These are phyloP conservation scores for Sebastes reedi DNA, from an alignment of 2,797 vertebrate species.

Conservation along the genomic window DNA sequence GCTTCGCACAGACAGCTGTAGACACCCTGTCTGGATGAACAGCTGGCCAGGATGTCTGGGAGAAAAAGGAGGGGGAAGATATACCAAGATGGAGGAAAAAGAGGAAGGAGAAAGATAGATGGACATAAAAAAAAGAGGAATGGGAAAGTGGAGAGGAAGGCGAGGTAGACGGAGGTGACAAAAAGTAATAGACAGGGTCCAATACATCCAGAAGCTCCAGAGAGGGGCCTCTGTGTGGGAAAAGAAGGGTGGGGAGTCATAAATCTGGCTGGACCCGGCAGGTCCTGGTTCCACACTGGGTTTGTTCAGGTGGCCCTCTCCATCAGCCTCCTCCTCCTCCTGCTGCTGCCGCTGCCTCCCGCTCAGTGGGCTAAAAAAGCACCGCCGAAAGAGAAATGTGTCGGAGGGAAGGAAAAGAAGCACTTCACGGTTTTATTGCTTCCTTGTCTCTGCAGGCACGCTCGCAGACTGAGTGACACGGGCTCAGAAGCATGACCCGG, in stretches of 20 bases:
- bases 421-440: conserved; percentile 70
- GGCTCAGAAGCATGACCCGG: conserved; percentile 52
- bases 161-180: conserved; percentile 60
- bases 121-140: conserved; percentile 30
- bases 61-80: conserved; percentile 41
- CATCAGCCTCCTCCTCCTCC: conserved; percentile 65
- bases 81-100: conserved; percentile 41
- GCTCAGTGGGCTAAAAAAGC: conserved; percentile 58
- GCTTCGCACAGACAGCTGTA: conserved; percentile 64
- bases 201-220: conserved; percentile 63
- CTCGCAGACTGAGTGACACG: conserved; percentile 53
- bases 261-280: conserved; percentile 74
- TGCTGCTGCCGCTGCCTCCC: conserved; percentile 26
- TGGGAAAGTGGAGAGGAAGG: conserved; percentile 39
- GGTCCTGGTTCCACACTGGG: conserved; percentile 66
- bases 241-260: conserved; percentile 68
- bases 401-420: conserved; percentile 57
- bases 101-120: conserved; percentile 29
- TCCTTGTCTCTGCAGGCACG: conserved; percentile 66
- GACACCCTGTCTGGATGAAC: conserved; percentile 75
- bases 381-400: conserved; percentile 56
- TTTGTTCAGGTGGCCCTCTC: conserved; percentile 85
- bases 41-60: conserved; percentile 76
- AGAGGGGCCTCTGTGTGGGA: conserved; percentile 70
- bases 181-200: conserved; percentile 57